Evolutionary conservation across 2,888 invertebrate genomes (phyloP).

Genomic region (Liodrosophila aerea): DNA sequence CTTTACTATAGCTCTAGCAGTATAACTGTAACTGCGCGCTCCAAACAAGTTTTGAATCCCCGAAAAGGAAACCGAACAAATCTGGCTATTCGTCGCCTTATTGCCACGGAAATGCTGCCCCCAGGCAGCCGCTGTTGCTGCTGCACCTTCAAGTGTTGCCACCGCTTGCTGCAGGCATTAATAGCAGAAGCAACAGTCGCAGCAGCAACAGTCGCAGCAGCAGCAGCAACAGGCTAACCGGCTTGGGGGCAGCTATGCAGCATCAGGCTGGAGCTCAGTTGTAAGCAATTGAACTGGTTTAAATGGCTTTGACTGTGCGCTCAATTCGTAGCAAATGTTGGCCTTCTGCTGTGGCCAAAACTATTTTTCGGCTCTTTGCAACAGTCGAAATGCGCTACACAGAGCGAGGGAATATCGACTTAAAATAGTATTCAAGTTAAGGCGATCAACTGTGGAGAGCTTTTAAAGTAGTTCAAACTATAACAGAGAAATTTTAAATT

Average conservation of each 20-base stretch:
- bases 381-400: conserved; percentile 10
- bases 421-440: too few species aligned
- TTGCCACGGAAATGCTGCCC: conserved; percentile 62
- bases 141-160: conserved; percentile 20
- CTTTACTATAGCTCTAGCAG: conserved; percentile 5
- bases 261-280: conserved; percentile 8
- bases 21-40: conserved; percentile 1
- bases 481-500: too few species aligned
- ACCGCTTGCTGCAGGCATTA: conserved; percentile 41
- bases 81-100: conserved; percentile 37
- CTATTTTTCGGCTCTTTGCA: background rate
- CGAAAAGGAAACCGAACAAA: conserved; percentile 41
- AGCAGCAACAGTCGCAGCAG: conserved; percentile 8
- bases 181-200: conserved; percentile 28
- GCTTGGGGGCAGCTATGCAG: conserved; percentile 11
- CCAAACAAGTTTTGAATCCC: conserved; percentile 40
- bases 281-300: conserved; percentile 62
- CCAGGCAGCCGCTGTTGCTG: conserved; percentile 13
- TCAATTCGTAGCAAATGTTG: conserved; percentile 33
- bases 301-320: conserved; percentile 41
- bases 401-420: too few species aligned
- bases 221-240: conserved; percentile 9
- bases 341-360: conserved; percentile 42
- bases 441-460: too few species aligned
- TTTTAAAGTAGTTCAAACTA: too few species aligned